Conservation (phyloP, 2,888 invertebrate genomes). For the Hybos culiciformis region DNA sequence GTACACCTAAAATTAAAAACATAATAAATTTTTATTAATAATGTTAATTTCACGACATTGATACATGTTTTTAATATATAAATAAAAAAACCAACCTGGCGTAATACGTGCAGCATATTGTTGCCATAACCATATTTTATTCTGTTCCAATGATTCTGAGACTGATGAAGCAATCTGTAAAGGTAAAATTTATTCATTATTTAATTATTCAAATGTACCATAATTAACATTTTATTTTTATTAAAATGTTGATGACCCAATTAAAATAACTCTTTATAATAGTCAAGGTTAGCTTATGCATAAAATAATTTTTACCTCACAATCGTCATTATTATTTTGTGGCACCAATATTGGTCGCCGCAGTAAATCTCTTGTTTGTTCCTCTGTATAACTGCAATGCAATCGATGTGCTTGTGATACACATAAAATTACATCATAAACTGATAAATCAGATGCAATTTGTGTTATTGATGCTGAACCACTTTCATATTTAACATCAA, state of each 20-base stretch:
- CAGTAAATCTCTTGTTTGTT: slow-evolving; percentile 56
- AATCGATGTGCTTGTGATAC: slow-evolving; percentile 75
- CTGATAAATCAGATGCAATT: slow-evolving; percentile 43
- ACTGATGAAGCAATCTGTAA: slow-evolving; percentile 42
- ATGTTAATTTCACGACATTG: too few relatives aligned
- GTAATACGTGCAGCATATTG: slow-evolving; percentile 75
- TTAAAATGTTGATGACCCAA: neutral
- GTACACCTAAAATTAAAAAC: too few relatives aligned
- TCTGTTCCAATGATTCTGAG: slow-evolving; percentile 53
- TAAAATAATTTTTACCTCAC: slow-evolving; percentile 12
- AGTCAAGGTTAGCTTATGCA: too few relatives aligned
- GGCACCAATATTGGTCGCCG: slow-evolving; percentile 55
- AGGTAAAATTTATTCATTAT: neutral
- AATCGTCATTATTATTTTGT: slow-evolving; percentile 28
- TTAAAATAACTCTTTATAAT: slow-evolving; percentile 2
- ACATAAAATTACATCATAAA: slow-evolving; percentile 66
- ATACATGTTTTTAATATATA: too few relatives aligned
- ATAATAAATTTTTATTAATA: too few relatives aligned
- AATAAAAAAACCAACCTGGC: too few relatives aligned
- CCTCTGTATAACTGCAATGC: slow-evolving; percentile 80
- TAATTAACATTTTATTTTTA: neutral
- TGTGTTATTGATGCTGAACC: slow-evolving; percentile 21
- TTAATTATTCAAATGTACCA: neutral
- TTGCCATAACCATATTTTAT: slow-evolving; percentile 77
- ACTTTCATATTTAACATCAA: slow-evolving; percentile 28